These are phyloP conservation scores for Characodon lateralis DNA, from an alignment of 2,797 vertebrate genomes.

Conservation along the genomic window DNA sequence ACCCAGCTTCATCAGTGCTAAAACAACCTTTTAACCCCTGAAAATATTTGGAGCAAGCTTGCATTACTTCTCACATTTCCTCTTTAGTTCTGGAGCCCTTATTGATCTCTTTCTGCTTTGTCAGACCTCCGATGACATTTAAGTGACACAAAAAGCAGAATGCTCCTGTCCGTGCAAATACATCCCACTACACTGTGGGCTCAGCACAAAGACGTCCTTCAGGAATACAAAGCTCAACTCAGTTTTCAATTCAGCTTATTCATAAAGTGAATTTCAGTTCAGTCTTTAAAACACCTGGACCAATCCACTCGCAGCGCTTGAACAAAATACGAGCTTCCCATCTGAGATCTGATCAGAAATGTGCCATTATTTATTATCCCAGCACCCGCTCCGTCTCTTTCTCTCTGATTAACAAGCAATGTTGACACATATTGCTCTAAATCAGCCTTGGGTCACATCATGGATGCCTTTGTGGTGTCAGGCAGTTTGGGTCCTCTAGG, in stretches of 20 bases:
- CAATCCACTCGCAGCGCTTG: too few relatives aligned
- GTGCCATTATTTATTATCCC: too few relatives aligned
- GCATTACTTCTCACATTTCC: constrained; percentile 11
- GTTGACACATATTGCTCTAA: too few relatives aligned
- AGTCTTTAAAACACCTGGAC: too few relatives aligned
- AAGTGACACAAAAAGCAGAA: not conserved
- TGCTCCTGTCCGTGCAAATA: not conserved
- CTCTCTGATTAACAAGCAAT: too few relatives aligned
- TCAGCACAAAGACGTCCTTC: not conserved
- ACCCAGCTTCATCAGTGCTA: not conserved
- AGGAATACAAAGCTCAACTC: not conserved
- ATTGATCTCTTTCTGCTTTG: not conserved
- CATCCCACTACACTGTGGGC: not conserved
- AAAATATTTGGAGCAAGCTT: not conserved
- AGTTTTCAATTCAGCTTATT: constrained; percentile 4
- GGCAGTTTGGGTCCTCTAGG: too few relatives aligned
- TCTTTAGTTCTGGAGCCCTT: constrained; percentile 33
- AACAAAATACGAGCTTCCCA: too few relatives aligned
- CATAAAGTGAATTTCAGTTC: too few relatives aligned
- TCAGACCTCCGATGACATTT: not conserved
- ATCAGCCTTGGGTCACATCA: too few relatives aligned
- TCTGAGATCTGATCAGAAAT: too few relatives aligned
- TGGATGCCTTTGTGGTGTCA: too few relatives aligned
- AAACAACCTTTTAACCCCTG: not conserved
- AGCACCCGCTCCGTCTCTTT: too few relatives aligned